Base-by-base conservation (phyloP, 2,888 invertebrate species). In the Lymantria monacha region DNA sequence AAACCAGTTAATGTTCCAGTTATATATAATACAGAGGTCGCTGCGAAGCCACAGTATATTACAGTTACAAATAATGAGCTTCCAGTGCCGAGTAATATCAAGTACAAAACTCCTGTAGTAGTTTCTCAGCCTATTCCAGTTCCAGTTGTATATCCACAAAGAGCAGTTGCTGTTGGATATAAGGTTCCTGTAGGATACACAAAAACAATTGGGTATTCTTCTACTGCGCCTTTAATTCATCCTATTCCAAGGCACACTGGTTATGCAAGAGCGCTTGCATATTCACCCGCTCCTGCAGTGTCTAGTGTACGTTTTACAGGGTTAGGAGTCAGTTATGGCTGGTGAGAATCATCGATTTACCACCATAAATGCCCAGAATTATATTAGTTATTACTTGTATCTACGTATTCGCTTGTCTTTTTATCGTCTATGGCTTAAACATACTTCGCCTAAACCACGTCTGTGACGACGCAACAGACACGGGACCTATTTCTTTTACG, bases 291-390 rank as follows among this genome's bases (percentile, higher is more conserved):
- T 14, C 55, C 66, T 10, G 55, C 61, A 7, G 93, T 93, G 14
- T 92, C 93, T 55, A 92, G 92, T 72, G 92, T 92, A 60, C 86
- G 86, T 60, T 94, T 93, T 79, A 89, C 91, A 49, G 93, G 93
- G 48, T 86, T 92, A 44, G 94, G 78, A 42, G 71, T 74, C 2
- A 64, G 59, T 43, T 79, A 81, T 54, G 77, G 72, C 53, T 84
- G 75, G 70, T 83, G 64, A 73, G 12, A 2, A 38, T 5, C 11
- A 12, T 8, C 7, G 36, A 36, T n/a, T n/a, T n/a, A n/a, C n/a
- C 7, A 36, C 36, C 22, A 36, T 11, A 36, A 11, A 11, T 36
- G n/a, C 9, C n/a, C 2, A 36, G 5, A 36, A 36, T 11, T 36
- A 36, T 22, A 36, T 36, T 36, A 36, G 2, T 36, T 36, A 36